Conservation (phyloP, 2,113 vertebrate genomes). For the Gambusia affinis region DNA sequence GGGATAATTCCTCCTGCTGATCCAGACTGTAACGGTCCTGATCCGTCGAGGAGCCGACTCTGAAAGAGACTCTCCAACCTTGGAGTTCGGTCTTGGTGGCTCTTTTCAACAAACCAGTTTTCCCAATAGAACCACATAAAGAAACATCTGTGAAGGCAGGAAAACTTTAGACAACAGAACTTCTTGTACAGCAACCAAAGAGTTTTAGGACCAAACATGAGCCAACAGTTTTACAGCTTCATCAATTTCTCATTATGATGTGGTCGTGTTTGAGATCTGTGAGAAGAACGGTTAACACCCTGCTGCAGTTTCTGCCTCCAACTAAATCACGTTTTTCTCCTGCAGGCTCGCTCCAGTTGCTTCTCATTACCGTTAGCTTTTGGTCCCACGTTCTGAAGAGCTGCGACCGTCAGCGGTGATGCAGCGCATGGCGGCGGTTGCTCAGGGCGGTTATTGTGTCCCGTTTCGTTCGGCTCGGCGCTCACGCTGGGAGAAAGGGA, state of each 20-base stretch:
- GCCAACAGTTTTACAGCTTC: conserved; percentile 46
- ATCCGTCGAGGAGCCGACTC: no score
- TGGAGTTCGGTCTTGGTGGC: no score
- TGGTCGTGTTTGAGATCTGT: conserved; percentile 36
- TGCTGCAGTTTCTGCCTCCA: conserved; percentile 23
- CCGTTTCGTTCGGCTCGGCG: conserved; percentile 8
- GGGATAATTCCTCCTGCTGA: no score
- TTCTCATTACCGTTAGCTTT: conserved; percentile 42
- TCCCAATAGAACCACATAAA: not conserved
- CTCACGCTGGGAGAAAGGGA: conserved; percentile 18
- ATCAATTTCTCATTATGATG: conserved; percentile 58
- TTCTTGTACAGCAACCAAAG: conserved; percentile 4
- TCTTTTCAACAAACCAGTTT: no score
- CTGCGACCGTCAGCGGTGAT: conserved; percentile 26
- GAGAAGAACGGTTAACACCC: conserved; percentile 39
- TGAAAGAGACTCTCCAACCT: no score
- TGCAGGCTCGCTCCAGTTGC: conserved; percentile 40
- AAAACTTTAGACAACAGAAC: conserved; percentile 26
- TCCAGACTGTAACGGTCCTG: no score
- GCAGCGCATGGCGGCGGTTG: not conserved
- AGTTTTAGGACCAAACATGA: conserved; percentile 17
- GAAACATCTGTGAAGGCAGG: conserved; percentile 16
- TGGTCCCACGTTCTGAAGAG: conserved; percentile 31
- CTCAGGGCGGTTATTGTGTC: not conserved
- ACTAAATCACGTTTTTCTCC: conserved; percentile 47